These are phyloP conservation scores for Mus spretus DNA, from an alignment of 2,797 vertebrate species.

Conservation along the genomic window DNA sequence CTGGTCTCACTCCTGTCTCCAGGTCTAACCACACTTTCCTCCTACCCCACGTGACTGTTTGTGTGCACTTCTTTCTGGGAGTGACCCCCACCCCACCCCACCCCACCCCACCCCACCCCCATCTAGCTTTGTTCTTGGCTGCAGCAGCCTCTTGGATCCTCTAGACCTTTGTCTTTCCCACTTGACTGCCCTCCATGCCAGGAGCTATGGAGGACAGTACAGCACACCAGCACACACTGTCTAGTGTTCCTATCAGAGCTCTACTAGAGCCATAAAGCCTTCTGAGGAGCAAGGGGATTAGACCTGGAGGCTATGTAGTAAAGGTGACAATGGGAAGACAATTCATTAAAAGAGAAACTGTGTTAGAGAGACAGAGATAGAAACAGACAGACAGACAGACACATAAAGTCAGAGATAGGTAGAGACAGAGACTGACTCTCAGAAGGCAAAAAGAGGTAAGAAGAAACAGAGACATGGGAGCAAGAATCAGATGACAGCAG, in stretches of 20 bases:
- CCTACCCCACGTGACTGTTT: too few species aligned
- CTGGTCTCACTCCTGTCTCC: background rate
- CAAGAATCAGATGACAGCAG: background rate
- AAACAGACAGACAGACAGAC: too few species aligned
- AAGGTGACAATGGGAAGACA: background rate
- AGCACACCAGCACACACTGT: accelerated
- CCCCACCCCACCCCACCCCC: background rate
- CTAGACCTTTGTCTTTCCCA: too few species aligned
- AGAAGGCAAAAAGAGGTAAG: background rate
- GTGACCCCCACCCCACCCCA: background rate
- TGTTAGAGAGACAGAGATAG: background rate
- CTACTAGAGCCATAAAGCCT: background rate
- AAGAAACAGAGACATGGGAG: background rate
- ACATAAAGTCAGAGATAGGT: background rate
- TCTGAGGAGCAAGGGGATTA: background rate
- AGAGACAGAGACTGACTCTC: background rate
- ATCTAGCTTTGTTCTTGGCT: background rate
- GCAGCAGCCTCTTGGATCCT: background rate
- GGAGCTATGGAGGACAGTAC: background rate
- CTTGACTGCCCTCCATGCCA: background rate
- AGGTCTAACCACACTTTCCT: background rate
- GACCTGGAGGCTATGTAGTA: background rate
- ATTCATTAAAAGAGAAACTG: background rate
- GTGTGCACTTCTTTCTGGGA: background rate
- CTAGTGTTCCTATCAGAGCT: background rate